phyloP scores from a whole-genome alignment of 2,797 vertebrate genomes.

The Sylvia borin region DNA sequence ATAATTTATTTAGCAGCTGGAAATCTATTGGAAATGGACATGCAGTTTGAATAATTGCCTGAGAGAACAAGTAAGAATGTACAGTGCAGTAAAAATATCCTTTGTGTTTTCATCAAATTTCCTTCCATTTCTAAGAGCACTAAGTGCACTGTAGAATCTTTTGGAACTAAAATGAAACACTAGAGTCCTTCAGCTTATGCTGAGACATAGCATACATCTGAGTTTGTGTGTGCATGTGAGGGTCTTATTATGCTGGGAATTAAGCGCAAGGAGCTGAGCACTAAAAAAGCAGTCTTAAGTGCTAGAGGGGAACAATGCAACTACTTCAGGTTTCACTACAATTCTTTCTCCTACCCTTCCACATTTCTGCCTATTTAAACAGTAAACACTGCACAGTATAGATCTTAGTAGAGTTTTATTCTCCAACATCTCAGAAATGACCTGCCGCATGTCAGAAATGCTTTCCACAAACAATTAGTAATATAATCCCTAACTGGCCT shows the following conservation, averaged over 20 bases:
- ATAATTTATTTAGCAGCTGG: conserved; percentile 46
- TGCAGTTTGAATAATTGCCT: neutral
- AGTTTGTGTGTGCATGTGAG: neutral
- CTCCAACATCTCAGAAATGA: neutral
- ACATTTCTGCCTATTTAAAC: neutral
- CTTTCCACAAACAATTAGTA: neutral
- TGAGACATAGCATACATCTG: neutral
- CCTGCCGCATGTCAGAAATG: neutral
- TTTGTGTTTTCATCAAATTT: neutral
- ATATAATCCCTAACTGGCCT: neutral
- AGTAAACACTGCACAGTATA: neutral
- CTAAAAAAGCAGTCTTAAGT: neutral
- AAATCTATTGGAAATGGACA: conserved; percentile 12
- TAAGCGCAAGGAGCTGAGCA: neutral
- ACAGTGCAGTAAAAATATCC: neutral
- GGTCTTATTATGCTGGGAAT: neutral
- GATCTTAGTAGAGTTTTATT: neutral
- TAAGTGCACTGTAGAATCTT: neutral
- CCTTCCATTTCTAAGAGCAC: neutral
- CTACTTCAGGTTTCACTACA: neutral
- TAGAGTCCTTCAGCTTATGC: neutral
- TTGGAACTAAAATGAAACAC: neutral
- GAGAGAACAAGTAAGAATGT: neutral
- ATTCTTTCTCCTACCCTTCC: neutral
- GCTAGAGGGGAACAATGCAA: neutral